Evolutionary conservation across 1,140 invertebrate genomes (phyloP).

Genomic region (Solenopsis fugax): DNA sequence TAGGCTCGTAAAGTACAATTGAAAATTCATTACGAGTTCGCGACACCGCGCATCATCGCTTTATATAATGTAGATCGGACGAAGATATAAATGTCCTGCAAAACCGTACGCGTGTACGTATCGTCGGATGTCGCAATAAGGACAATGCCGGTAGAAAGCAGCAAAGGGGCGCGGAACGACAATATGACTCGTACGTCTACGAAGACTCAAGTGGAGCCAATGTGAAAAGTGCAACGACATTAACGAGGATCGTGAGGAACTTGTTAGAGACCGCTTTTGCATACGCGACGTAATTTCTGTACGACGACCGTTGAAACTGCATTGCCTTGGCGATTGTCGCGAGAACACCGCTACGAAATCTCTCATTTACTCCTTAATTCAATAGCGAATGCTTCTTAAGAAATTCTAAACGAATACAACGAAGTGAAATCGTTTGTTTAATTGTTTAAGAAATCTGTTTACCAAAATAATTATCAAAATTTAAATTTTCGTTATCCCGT

Average conservation of each 20-base stretch:
- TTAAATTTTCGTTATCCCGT: not conserved
- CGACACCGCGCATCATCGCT: constrained; percentile 36
- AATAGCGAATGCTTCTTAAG: constrained; percentile 15
- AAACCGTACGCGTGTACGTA: not conserved
- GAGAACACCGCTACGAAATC: constrained; percentile 10
- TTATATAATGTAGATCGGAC: constrained; percentile 44
- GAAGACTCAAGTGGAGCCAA: not conserved
- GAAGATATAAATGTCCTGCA: constrained; percentile 50
- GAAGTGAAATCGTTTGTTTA: not conserved
- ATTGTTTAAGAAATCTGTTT: not conserved
- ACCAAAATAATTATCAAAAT: not conserved
- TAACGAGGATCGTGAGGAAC: constrained; percentile 52
- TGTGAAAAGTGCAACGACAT: constrained; percentile 51
- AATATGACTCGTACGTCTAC: not conserved
- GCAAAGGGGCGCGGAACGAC: not conserved
- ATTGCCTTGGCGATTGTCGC: constrained; percentile 17
- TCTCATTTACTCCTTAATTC: not conserved
- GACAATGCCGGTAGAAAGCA: constrained; percentile 25
- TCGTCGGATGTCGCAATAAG: constrained; percentile 1
- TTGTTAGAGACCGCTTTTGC: constrained; percentile 45
- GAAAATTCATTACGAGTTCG: constrained; percentile 64
- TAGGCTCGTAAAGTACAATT: constrained; percentile 58
- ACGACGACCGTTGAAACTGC: constrained; percentile 38
- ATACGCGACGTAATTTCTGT: constrained; percentile 51
- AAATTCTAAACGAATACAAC: not conserved